These are phyloP conservation scores for Brachionus asplanchnoidis DNA, from an alignment of 1,140 invertebrate species.

Conservation along the genomic window DNA sequence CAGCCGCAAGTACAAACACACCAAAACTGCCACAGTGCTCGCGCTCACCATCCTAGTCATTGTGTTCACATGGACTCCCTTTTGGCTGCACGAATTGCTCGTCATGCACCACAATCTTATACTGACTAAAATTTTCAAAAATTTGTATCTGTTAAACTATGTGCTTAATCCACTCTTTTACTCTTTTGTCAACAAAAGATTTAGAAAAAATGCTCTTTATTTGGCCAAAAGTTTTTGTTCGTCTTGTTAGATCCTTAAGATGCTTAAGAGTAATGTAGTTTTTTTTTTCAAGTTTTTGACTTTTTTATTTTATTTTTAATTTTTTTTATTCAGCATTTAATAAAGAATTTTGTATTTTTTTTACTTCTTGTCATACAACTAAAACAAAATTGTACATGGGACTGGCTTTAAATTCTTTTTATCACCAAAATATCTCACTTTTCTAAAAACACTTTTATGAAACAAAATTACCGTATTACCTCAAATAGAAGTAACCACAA, in stretches of 20 bases:
- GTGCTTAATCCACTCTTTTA: not conserved
- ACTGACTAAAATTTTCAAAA: not conserved
- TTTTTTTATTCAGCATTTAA: no score
- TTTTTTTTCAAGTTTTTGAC: no score
- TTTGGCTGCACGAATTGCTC: not conserved
- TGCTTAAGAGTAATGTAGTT: no score
- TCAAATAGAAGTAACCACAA: no score
- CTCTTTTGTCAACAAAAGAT: not conserved
- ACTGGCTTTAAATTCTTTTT: no score
- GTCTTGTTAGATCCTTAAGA: not conserved
- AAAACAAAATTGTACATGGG: no score
- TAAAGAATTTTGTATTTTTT: no score
- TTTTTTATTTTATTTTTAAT: no score
- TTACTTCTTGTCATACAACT: no score
- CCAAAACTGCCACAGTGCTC: not conserved
- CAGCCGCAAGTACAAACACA: not conserved
- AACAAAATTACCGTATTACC: no score
- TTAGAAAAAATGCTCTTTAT: not conserved
- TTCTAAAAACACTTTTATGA: no score
- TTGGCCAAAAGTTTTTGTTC: not conserved
- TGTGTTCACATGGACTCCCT: not conserved
- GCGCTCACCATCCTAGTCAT: not conserved
- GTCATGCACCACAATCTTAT: not conserved
- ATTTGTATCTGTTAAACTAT: not conserved
- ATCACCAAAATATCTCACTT: no score